Percentiles rank a stretch among this genome's conserved stretches.
Conservation (phyloP, 2,888 invertebrate species). For the Cephus sareptanus region DNA sequence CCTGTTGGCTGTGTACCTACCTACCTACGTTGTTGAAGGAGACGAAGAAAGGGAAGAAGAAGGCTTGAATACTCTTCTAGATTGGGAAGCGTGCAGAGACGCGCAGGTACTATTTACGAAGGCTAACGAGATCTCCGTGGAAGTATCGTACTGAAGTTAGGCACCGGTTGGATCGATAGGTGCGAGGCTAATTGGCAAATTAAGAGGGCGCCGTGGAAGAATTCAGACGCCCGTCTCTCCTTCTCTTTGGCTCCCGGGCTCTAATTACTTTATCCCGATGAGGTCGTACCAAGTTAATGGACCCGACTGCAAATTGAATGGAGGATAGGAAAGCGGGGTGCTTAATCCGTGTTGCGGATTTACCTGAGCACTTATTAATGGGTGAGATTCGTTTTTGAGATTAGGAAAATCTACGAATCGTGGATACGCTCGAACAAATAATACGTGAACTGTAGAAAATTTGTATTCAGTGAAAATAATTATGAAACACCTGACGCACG, state of each 20-base stretch:
- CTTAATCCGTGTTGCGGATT: neutral
- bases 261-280: slow-evolving; percentile 55
- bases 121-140: too few relatives aligned
- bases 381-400: neutral
- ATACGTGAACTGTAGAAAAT: too few relatives aligned
- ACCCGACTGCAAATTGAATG: slow-evolving; percentile 1
- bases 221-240: slow-evolving; percentile 27
- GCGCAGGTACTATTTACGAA: too few relatives aligned
- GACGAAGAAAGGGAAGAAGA: slow-evolving; percentile 8
- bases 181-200: slow-evolving; percentile 55
- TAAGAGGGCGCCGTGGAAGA: slow-evolving; percentile 42
- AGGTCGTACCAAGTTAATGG: neutral
- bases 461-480: too few relatives aligned
- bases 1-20: slow-evolving; percentile 3
- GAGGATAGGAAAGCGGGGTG: neutral
- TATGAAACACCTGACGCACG: too few relatives aligned
- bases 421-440: too few relatives aligned
- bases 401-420: accelerated
- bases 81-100: too few relatives aligned
- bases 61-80: neutral
- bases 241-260: slow-evolving; percentile 18
- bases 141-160: slow-evolving; percentile 14
- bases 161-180: slow-evolving; percentile 39
- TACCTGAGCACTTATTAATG: neutral
- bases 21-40: slow-evolving; percentile 22